Percentiles rank a stretch among this genome's conserved stretches.
Evolutionary conservation across 2,797 vertebrate species (phyloP).

Genomic region (Zalophus californianus): DNA sequence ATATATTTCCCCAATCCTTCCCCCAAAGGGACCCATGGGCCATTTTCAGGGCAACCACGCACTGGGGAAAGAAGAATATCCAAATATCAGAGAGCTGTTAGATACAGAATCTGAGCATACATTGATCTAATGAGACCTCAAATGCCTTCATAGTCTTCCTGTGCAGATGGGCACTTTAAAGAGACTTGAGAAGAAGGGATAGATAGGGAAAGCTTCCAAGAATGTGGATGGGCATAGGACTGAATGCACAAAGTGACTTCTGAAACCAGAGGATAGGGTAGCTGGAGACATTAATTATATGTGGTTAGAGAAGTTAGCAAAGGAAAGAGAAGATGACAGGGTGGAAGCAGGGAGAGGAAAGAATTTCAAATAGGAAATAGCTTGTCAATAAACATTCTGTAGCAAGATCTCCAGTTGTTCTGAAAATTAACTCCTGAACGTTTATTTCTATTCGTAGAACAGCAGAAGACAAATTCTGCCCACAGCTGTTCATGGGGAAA

Average conservation of each 20-base stretch:
- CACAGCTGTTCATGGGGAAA: not conserved
- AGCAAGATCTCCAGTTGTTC: not conserved
- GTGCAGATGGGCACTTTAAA: not conserved
- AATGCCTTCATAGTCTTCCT: not conserved
- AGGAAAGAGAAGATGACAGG: not conserved
- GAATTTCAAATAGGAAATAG: conserved; percentile 33
- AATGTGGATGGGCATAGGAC: not conserved
- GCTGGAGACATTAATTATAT: not conserved
- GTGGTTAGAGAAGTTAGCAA: not conserved
- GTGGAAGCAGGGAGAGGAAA: not conserved
- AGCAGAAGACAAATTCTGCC: not conserved
- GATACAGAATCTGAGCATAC: not conserved
- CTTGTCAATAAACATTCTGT: not conserved
- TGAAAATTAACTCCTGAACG: not conserved
- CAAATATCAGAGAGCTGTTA: not conserved
- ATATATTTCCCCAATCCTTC: not conserved
- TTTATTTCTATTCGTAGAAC: not conserved
- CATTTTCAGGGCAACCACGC: not conserved
- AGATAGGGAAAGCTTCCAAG: not conserved
- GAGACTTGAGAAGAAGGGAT: not conserved
- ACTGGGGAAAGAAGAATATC: not conserved
- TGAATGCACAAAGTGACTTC: not conserved
- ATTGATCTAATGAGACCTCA: not conserved
- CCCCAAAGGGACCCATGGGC: too few relatives aligned
- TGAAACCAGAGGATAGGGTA: not conserved